Evolutionary conservation across 2,113 vertebrate genomes (phyloP).

Genomic region (Oxyruncus cristatus): DNA sequence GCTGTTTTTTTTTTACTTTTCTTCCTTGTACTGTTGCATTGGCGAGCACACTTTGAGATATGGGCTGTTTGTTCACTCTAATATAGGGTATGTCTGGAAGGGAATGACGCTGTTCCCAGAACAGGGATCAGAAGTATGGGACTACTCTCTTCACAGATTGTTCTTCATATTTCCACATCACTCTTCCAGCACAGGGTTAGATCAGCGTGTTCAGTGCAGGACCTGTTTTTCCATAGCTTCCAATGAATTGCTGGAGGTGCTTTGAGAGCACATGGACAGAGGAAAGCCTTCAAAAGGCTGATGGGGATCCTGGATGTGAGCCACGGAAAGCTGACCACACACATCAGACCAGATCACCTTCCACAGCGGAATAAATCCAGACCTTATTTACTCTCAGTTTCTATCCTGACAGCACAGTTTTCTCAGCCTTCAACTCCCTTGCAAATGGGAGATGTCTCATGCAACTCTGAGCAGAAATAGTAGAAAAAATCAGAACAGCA

Average conservation of each 20-base stretch:
- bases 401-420: background rate
- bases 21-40: background rate
- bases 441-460: background rate
- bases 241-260: background rate
- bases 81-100: background rate
- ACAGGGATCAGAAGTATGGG: background rate
- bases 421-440: background rate
- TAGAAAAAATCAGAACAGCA: background rate
- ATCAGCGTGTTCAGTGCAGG: background rate
- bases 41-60: background rate
- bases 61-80: background rate
- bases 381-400: background rate
- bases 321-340: background rate
- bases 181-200: background rate
- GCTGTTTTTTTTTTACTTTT: background rate
- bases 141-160: background rate
- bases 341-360: background rate
- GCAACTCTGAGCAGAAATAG: background rate
- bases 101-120: background rate
- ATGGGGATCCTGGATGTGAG: background rate
- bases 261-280: background rate
- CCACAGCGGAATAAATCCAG: background rate
- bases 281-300: background rate
- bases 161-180: background rate
- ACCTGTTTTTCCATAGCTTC: background rate